phyloP scores from a whole-genome alignment of 2,888 invertebrate species.

The Leptinotarsa haldemani region DNA sequence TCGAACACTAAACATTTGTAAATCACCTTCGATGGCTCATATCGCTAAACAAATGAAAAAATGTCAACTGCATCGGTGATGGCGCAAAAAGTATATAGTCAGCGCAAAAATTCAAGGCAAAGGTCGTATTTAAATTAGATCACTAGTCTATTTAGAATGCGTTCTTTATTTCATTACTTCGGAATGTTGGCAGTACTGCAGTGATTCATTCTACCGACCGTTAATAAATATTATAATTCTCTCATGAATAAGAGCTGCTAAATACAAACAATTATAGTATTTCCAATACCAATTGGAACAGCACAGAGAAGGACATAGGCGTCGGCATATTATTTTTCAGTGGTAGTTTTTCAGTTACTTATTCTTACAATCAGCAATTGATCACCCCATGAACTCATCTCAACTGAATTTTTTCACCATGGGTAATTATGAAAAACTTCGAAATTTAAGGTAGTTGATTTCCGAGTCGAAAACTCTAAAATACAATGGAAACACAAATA shows the following conservation, averaged over 20 bases:
- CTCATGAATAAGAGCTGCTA: not conserved
- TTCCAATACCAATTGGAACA: too few species aligned
- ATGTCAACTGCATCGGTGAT: not conserved
- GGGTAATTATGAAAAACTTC: too few species aligned
- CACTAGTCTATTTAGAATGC: not conserved
- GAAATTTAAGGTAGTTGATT: too few species aligned
- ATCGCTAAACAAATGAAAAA: slow-evolving; percentile 9
- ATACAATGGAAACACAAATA: too few species aligned
- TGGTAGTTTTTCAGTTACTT: too few species aligned
- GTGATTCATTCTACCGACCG: slow-evolving; percentile 2
- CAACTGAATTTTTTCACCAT: too few species aligned
- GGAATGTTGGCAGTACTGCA: slow-evolving; percentile 14
- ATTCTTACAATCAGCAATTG: too few species aligned
- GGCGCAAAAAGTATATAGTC: not conserved
- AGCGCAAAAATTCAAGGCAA: slow-evolving; percentile 4
- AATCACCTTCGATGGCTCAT: slow-evolving; percentile 1
- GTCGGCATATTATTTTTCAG: too few species aligned
- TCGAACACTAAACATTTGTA: not conserved
- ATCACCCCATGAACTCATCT: too few species aligned
- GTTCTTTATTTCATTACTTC: not conserved
- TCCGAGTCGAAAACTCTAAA: too few species aligned
- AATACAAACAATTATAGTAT: not conserved
- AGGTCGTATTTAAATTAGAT: slow-evolving; percentile 18
- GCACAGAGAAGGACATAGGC: too few species aligned
- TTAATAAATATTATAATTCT: not conserved